Conservation (phyloP, 2,888 invertebrate genomes). For the Thecocarcelia acutangulata region DNA sequence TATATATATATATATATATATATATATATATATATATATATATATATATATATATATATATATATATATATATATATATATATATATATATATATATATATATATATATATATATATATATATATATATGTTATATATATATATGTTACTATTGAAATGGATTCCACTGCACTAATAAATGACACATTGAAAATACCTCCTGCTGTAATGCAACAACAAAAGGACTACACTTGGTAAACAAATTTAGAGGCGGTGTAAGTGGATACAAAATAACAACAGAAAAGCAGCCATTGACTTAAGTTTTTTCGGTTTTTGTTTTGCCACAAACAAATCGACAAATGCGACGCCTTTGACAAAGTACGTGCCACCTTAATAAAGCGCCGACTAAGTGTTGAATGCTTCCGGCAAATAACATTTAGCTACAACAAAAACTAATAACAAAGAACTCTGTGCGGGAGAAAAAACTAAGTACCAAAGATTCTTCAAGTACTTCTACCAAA, state of each 20-base stretch:
- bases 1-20: too few relatives aligned
- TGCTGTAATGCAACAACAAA: conserved; percentile 13
- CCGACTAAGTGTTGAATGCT: conserved; percentile 78
- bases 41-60: too few relatives aligned
- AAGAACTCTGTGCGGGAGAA: not conserved
- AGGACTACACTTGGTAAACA: conserved; percentile 24
- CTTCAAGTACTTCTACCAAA: not conserved
- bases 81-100: too few relatives aligned
- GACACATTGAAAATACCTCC: conserved; percentile 56
- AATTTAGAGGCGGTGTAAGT: conserved; percentile 25
- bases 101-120: too few relatives aligned
- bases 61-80: too few relatives aligned
- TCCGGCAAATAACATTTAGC: conserved; percentile 75
- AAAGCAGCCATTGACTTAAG: conserved; percentile 43
- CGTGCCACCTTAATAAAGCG: conserved; percentile 78
- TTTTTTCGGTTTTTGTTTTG: conserved; percentile 20
- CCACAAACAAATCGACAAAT: conserved; percentile 45
- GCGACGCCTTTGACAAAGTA: conserved; percentile 78
- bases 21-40: too few relatives aligned
- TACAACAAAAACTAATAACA: conserved; percentile 19
- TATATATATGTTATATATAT: too few relatives aligned
- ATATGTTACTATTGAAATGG: conserved; percentile 37
- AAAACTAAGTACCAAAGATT: not conserved
- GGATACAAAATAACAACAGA: conserved; percentile 44
- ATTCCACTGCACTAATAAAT: conserved; percentile 55